phyloP scores from a whole-genome alignment of 2,888 invertebrate genomes.

The Stenoptilia bipunctidactyla region DNA sequence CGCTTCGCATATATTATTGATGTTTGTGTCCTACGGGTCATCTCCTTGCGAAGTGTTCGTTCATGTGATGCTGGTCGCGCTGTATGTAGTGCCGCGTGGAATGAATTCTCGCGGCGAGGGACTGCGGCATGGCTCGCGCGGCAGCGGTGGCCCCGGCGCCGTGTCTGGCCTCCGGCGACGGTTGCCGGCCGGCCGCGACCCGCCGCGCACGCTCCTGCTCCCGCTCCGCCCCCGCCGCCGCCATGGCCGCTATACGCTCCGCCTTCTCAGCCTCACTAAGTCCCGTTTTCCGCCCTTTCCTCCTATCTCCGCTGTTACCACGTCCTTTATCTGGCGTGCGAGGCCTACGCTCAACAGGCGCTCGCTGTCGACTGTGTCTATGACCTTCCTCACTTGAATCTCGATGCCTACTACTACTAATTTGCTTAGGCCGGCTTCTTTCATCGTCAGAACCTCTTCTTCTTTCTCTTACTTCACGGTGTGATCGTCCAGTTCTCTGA shows the following conservation, averaged over 20 bases:
- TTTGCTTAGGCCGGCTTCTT: neutral
- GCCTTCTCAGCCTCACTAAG: conserved; percentile 66
- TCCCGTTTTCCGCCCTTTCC: conserved; percentile 16
- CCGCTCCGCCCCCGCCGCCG: conserved; percentile 80
- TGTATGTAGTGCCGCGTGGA: conserved; percentile 93
- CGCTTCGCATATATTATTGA: no score
- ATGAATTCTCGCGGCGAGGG: conserved; percentile 86
- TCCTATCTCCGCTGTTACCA: neutral
- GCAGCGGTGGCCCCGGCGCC: conserved; percentile 62
- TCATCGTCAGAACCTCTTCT: neutral
- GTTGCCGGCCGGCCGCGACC: conserved; percentile 72
- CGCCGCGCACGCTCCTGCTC: conserved; percentile 76
- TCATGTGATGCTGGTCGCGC: conserved; percentile 83
- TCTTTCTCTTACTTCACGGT: neutral
- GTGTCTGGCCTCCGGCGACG: conserved; percentile 47
- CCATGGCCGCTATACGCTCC: conserved; percentile 80
- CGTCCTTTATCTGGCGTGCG: no score
- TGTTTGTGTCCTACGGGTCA: no score
- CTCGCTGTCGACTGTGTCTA: neutral
- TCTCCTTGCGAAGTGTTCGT: conserved; percentile 84
- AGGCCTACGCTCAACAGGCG: neutral
- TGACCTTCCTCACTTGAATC: neutral
- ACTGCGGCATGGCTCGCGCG: conserved; percentile 68
- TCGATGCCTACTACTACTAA: neutral
- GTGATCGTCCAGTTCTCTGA: no score